These are phyloP conservation scores for Epinephelus lanceolatus DNA, from an alignment of 2,113 vertebrate genomes.

Conservation along the genomic window DNA sequence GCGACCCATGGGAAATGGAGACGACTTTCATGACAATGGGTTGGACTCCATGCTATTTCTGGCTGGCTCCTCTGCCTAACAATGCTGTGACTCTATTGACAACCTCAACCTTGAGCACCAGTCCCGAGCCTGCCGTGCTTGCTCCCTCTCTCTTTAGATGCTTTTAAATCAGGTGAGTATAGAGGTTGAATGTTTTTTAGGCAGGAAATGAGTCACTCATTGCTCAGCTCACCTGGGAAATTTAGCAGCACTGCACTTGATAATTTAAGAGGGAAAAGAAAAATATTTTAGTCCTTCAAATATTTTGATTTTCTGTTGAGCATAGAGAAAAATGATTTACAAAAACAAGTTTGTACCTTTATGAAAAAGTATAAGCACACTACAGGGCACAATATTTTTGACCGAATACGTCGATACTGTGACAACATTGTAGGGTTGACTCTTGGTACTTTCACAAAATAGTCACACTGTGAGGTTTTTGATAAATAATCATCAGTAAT, in stretches of 20 bases:
- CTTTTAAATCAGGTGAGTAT: slow-evolving; percentile 16
- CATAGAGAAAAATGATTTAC: not conserved
- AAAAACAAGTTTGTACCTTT: not conserved
- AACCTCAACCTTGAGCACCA: slow-evolving; percentile 78
- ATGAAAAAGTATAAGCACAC: no score
- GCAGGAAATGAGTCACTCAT: slow-evolving; percentile 40
- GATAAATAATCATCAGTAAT: no score
- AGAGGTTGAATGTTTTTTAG: slow-evolving; percentile 31
- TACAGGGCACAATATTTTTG: no score
- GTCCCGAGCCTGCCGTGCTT: slow-evolving; percentile 23
- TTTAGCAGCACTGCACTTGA: slow-evolving; percentile 36
- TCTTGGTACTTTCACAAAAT: no score
- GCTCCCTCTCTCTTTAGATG: not conserved
- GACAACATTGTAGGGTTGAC: no score
- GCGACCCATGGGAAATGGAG: slow-evolving; percentile 82
- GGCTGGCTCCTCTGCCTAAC: slow-evolving; percentile 71
- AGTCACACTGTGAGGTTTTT: no score
- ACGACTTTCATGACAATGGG: slow-evolving; percentile 82
- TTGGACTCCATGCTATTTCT: slow-evolving; percentile 78
- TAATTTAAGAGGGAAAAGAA: slow-evolving; percentile 43
- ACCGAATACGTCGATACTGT: no score
- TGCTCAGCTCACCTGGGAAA: slow-evolving; percentile 61
- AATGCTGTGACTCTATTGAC: slow-evolving; percentile 79
- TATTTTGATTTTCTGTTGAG: slow-evolving; percentile 10
- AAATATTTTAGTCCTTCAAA: slow-evolving; percentile 7